Base-by-base conservation (phyloP, 2,888 invertebrate species). In the Drosophila engyochracea region DNA sequence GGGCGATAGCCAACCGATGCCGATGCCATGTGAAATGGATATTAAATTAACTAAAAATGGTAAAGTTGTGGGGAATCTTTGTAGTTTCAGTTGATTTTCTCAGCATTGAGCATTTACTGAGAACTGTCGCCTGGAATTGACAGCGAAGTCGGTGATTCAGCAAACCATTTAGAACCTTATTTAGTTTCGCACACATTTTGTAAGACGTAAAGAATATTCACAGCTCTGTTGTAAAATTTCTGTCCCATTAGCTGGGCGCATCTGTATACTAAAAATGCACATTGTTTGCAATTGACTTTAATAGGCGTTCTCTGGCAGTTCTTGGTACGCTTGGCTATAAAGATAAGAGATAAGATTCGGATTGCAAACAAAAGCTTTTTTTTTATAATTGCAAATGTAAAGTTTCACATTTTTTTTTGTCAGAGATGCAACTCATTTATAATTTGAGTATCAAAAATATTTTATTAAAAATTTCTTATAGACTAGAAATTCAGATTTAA, bases 1-100 rank as follows among this genome's bases (percentile, higher is more conserved):
- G 25, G 93, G 93, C 6, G 93, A 90, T 0, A 92, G 72, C 93
- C 93, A 93, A 22, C 93, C 93, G 4, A 92, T 57, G n/a, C 90
- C 90, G 25, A 92, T 82, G 58, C 93, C 93, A 87, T 93, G 93
- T 1, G 91, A 82, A 54, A 93, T 79, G 39, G 90, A 79, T 44
- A 93, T 89, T 12, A 93, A 76, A 70, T 93, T 93, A 4, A 91
- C 93, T 93, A 39, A 3, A 41, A 47, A 28, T 12, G 2, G 16
- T 5, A 9, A 19, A 14, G 7, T 2, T 37, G 10, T n/a, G 9
- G 9, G 7, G 0, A 39, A 39, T 28, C 39, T 4, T 41, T 44
- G 2, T 22, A 25, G 16, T 16, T 9, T 16, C 1, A 55, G 19
- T 7, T 12, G 7, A 9, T 41, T 22, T 33, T 4, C 14, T 30